Base-by-base conservation (phyloP, 2,113 vertebrate genomes). In the Apus apus region DNA sequence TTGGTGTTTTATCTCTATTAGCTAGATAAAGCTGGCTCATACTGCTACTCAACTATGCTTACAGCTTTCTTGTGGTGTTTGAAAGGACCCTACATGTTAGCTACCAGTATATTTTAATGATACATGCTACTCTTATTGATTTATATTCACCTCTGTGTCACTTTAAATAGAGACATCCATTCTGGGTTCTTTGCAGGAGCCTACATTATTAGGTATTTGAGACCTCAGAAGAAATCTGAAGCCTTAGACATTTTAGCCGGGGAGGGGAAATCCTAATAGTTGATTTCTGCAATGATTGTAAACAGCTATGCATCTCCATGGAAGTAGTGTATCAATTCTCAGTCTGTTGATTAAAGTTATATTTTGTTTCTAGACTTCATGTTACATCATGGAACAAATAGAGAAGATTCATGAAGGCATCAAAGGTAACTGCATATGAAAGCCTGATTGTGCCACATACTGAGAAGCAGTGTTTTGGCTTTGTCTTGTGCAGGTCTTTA, bases 341-440 rank as follows among this genome's bases (percentile, higher is more conserved):
- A 57, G 16, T 15, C 38, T 3, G 2, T 17, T 27, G 57, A 54
- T 68, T 54, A 45, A 53, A 50, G 34, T 21, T 21, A 2, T 78
- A 4, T 45, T 84, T 80, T 74, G 20, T 30, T 79, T 70, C 38
- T 56, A 36, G 50, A 17, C 23, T 62, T 89, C 21, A n/a, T 6
- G 25, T 84, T 89, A 43, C 16, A 29, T 54, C 14, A 20, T 48
- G 34, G 23, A 73, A 43, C 5, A 38, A 68, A 26, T 5, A 64
- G 30, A 29, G 80, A 22, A 36, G 23, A 5, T 4, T 30, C 20
- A 15, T 68, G 17, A 23, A 38, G 26, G 3, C 14, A 38, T 70
- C 21, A 48, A 40, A 50, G 36, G 1, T 51, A 32, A 29, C 1
- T 9, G 18, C 2, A 0, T 15, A 6, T 1, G 2, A 46, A 61